A percentile compares a stretch with the other conserved stretches of the same genome.
Evolutionary conservation across 2,113 vertebrate species (phyloP).

Genomic region (Loxodonta africana): DNA sequence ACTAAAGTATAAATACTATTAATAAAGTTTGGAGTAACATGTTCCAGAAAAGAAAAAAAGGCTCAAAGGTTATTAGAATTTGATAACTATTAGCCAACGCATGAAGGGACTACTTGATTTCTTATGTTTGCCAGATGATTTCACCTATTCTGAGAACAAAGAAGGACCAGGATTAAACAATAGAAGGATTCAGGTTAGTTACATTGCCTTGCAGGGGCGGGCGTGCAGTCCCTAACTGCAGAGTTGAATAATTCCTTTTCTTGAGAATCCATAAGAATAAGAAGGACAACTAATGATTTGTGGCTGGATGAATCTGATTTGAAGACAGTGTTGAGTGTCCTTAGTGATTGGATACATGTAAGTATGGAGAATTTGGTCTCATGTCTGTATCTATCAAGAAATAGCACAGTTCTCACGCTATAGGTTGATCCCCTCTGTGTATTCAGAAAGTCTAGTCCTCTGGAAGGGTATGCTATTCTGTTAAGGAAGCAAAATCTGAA

Average conservation of each 20-base stretch:
- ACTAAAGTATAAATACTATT: background rate
- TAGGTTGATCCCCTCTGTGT: background rate
- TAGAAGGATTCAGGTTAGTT: background rate
- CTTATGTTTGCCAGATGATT: background rate
- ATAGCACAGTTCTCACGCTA: background rate
- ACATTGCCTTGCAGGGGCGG: background rate
- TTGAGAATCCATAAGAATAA: background rate
- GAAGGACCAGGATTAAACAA: background rate
- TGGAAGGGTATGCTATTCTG: background rate
- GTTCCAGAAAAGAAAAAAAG: background rate
- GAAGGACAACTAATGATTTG: background rate
- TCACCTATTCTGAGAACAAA: background rate
- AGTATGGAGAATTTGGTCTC: background rate
- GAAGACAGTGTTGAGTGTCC: background rate
- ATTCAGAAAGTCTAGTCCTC: background rate
- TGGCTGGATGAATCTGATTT: background rate
- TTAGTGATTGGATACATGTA: background rate
- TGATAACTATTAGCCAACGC: background rate
- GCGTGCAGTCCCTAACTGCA: background rate
- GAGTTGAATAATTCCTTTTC: background rate
- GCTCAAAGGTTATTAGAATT: background rate
- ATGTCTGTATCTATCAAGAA: background rate
- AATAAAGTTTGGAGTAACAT: background rate
- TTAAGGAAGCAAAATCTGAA: slow-evolving; percentile 21
- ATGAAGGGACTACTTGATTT: background rate